Percentiles rank a stretch among this genome's conserved stretches.
Conservation (phyloP, 2,797 vertebrate genomes). For the Hybognathus amarus region DNA sequence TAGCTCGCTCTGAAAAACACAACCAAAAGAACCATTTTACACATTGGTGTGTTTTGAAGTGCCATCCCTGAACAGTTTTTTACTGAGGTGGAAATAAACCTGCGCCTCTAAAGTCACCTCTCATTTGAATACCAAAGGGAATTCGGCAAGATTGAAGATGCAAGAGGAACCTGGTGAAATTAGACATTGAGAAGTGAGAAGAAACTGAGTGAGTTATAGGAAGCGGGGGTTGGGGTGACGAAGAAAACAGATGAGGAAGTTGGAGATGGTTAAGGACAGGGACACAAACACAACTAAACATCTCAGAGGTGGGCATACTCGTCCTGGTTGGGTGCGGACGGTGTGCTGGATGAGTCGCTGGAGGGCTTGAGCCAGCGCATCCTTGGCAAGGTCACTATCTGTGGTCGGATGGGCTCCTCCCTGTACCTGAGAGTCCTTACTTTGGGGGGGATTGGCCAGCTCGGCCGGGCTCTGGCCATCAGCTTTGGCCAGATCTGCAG, state of each 20-base stretch:
- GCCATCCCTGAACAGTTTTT: slow-evolving; percentile 14
- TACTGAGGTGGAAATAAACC: slow-evolving; percentile 45
- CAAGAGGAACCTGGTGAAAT: slow-evolving; percentile 30
- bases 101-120: slow-evolving; percentile 15
- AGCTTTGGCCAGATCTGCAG: slow-evolving; percentile 54
- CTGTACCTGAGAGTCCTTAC: slow-evolving; percentile 91
- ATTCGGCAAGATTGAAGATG: not conserved
- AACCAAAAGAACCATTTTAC: slow-evolving; percentile 47
- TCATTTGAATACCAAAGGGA: slow-evolving; percentile 37
- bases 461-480: slow-evolving; percentile 67
- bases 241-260: slow-evolving; percentile 52
- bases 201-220: slow-evolving; percentile 45
- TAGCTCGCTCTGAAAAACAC: slow-evolving; percentile 46
- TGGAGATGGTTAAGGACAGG: slow-evolving; percentile 50
- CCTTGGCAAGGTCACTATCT: slow-evolving; percentile 87
- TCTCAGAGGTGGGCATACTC: slow-evolving; percentile 91
- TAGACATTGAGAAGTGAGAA: slow-evolving; percentile 62
- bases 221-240: slow-evolving; percentile 50
- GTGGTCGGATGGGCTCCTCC: slow-evolving; percentile 86
- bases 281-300: slow-evolving; percentile 67
- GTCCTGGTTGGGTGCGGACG: slow-evolving; percentile 84
- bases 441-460: slow-evolving; percentile 67
- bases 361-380: slow-evolving; percentile 79
- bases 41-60: slow-evolving; percentile 39
- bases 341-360: slow-evolving; percentile 73